phyloP scores from a whole-genome alignment of 2,888 invertebrate genomes.

The Macaria liturata region DNA sequence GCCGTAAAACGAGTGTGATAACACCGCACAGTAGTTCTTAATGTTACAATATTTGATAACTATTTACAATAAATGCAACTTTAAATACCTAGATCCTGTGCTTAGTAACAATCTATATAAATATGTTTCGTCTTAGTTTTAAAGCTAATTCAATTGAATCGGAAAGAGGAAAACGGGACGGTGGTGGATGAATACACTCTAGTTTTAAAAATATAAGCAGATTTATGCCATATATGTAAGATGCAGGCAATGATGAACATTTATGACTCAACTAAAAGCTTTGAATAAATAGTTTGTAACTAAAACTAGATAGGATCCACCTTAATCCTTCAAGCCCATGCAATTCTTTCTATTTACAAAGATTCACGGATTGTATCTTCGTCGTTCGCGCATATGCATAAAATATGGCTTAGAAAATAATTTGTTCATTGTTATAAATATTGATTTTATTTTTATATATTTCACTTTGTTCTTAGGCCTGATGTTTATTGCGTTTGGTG shows the following conservation, averaged over 20 bases:
- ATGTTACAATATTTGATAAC: constrained; percentile 62
- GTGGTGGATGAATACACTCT: constrained; percentile 75
- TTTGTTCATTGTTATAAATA: too few species aligned
- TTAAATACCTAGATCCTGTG: constrained; percentile 80
- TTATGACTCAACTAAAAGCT: too few species aligned
- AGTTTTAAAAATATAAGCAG: constrained; percentile 71
- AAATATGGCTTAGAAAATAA: too few species aligned
- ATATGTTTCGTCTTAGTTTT: constrained; percentile 71
- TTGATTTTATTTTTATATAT: too few species aligned
- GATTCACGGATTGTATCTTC: too few species aligned
- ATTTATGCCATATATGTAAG: constrained; percentile 41
- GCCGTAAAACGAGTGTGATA: constrained; percentile 82
- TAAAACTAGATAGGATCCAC: too few species aligned
- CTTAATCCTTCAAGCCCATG: too few species aligned
- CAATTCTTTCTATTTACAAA: too few species aligned
- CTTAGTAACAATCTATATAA: constrained; percentile 82
- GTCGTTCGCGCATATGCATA: too few species aligned
- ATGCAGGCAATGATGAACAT: constrained; percentile 45
- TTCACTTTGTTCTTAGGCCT: constrained; percentile 16
- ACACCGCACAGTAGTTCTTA: constrained; percentile 76
- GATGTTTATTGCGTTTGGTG: constrained; percentile 12
- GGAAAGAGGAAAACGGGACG: constrained; percentile 81
- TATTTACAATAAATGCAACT: constrained; percentile 82
- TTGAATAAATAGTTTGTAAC: too few species aligned
- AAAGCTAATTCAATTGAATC: constrained; percentile 76